Evolutionary conservation across 2,113 vertebrate species (phyloP).

Genomic region (Chiloscyllium plagiosum): DNA sequence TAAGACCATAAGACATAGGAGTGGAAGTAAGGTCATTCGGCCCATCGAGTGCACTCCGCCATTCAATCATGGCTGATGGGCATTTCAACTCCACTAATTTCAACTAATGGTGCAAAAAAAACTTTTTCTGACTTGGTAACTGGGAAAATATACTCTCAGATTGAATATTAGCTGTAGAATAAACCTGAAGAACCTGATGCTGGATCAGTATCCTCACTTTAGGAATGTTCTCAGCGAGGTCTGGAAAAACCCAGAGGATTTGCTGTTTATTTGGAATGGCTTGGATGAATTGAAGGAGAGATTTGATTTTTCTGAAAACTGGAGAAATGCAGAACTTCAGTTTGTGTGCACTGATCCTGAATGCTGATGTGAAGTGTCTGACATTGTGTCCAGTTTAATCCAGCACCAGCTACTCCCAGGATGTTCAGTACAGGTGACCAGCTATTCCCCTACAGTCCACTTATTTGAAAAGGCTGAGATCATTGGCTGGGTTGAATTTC

Average conservation of each 20-base stretch:
- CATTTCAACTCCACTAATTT: too few species aligned
- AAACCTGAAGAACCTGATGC: background rate
- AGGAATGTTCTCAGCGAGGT: background rate
- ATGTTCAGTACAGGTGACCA: background rate
- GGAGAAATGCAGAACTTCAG: background rate
- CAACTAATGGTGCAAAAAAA: background rate
- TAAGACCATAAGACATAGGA: background rate
- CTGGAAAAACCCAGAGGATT: background rate
- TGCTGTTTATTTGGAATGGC: background rate
- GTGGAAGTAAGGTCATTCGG: too few species aligned
- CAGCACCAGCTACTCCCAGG: background rate
- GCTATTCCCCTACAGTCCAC: background rate
- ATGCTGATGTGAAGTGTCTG: background rate
- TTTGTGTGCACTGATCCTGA: background rate
- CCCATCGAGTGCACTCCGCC: too few species aligned
- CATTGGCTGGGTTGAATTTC: background rate
- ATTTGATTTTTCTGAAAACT: background rate
- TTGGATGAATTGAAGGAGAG: background rate
- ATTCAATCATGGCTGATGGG: too few species aligned
- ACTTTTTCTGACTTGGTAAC: background rate
- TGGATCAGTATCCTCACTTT: background rate
- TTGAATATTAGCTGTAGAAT: background rate
- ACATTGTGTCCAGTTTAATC: background rate
- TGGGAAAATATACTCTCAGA: background rate
- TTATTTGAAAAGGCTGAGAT: background rate